Conservation (phyloP, 2,888 invertebrate genomes). For the Drosophila aldrichi region DNA sequence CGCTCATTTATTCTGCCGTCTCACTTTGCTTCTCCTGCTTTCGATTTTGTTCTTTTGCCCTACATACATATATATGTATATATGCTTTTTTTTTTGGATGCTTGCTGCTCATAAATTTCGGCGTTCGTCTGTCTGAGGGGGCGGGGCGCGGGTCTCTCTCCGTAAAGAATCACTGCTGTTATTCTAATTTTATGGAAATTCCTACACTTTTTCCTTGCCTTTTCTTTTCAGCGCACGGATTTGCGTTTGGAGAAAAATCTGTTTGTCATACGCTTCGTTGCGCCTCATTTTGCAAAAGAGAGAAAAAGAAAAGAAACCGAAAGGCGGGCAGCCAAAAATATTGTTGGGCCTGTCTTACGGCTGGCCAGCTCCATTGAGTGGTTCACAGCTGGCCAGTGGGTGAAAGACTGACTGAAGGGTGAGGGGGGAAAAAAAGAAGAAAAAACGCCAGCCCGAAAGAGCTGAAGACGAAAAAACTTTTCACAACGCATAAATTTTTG, state of each 20-base stretch:
- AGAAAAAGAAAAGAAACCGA: background rate
- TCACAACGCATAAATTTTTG: slow-evolving; percentile 75
- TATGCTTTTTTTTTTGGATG: slow-evolving; percentile 49
- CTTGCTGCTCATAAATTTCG: slow-evolving; percentile 75
- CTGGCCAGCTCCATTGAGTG: slow-evolving; percentile 63
- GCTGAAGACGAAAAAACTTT: slow-evolving; percentile 56
- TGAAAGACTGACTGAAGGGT: slow-evolving; percentile 9
- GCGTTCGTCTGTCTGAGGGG: slow-evolving; percentile 31
- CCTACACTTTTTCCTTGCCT: slow-evolving; percentile 76
- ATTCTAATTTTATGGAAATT: slow-evolving; percentile 82
- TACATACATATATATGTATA: slow-evolving; percentile 16
- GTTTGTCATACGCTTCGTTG: slow-evolving; percentile 82
- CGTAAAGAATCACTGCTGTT: slow-evolving; percentile 81
- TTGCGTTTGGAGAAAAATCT: slow-evolving; percentile 80
- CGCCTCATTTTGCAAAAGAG: slow-evolving; percentile 77
- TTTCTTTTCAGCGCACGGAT: slow-evolving; percentile 76
- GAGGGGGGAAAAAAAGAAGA: background rate
- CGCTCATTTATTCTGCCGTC: slow-evolving; percentile 52
- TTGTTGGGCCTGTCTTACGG: slow-evolving; percentile 66
- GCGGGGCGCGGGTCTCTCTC: slow-evolving; percentile 21
- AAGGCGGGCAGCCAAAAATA: slow-evolving; percentile 44
- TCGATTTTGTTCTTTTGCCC: slow-evolving; percentile 28
- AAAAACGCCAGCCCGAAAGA: background rate
- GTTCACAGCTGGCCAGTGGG: slow-evolving; percentile 60
- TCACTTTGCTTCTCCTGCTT: slow-evolving; percentile 28